Evolutionary conservation across 2,888 invertebrate species (phyloP), one percentile per base, ranked within the genome.

Genomic region (Pandemis heparana): DNA sequence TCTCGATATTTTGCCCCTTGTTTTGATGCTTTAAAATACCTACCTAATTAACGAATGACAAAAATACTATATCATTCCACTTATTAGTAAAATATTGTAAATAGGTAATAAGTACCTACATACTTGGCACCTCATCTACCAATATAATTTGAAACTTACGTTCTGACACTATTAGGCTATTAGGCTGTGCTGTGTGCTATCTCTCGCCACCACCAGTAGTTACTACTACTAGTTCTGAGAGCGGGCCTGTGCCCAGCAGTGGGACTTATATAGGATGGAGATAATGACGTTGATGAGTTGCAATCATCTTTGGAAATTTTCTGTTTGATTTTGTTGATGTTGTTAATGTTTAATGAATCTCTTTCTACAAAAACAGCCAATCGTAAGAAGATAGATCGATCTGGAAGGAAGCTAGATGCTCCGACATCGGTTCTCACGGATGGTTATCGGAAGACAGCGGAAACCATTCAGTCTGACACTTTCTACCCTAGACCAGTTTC

Each of bases 401-500:
- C 56, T 23, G 10, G 10, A 23, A 23, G 23, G 56, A 56, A 56
- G 23, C 12, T 23, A 23, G 18, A 1, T 23, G 56, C 12, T 56
- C 12, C 6, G 5, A 5, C 9, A 56, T 56, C 56, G 56, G 23
- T 56, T 56, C 56, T 12, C 56, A 56, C 56, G 56, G 56, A 56
- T 56, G n/a, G 56, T 5, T 56, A 41, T 62, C 14, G 41, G 43
- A 61, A 67, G 67, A 65, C 62, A 48, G 67, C 53, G 62, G 51
- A 68, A 63, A 62, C 56, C 38, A 43, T n/a, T 60, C 51, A 56
- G 71, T 67, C 43, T 67, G 53, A 48, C 73, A 73, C 77, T 83
- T 78, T 79, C 81, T 78, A 81, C 77, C 82, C 82, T 85, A 83
- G 81, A 83, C 78, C 77, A 77, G 75, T 71, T 76, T 75, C 70